Evolutionary conservation across 2,797 vertebrate genomes (phyloP), one percentile per base, ranked within the genome.

Genomic region (Notolepis coatsorum): DNA sequence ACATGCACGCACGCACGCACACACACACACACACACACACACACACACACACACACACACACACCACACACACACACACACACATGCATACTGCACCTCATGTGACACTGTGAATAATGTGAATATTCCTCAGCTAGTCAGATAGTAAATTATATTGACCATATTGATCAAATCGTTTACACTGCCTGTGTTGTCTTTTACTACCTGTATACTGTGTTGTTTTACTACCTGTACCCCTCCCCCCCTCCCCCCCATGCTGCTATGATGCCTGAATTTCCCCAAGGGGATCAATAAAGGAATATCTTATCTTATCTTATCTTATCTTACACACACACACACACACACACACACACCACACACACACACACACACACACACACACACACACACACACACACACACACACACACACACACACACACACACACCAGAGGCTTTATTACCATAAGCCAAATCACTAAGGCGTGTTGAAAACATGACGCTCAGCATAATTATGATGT

Each of bases 391-490:
- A 56, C 27, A 10, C 33, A 35, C 33, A 10, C 33, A 35, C 33
- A 9, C 33, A 35, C 33, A 9, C 33, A 35, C 33, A 9, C 33
- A 35, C 33, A 13, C 33, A 35, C 33, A 35, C 33, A 35, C 33
- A 35, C 33, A 35, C 12, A 37, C 13, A 37, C 35, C 65, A 47
- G 52, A 49, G 68, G 73, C 60, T 77, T 79, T 71, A 47, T 65
- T 63, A 24, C 46, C 9, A 33, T 51, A 60, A 79, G 59, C 59
- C 71, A 71, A 63, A 65, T 71, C 57, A 20, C 33, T 0, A 41
- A 72, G 60, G 66, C 59, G 73, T 76, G 79, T 43, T 59, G 2
- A 47, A 68, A 75, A 69, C 43, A 9, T 66, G 79, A 53, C 60
- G 54, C 28, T 28, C 8, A 28, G 33, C 18, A 13, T 49, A 25